These are phyloP conservation scores for Oncorhynchus kisutch DNA, from an alignment of 2,113 vertebrate species.

Conservation along the genomic window DNA sequence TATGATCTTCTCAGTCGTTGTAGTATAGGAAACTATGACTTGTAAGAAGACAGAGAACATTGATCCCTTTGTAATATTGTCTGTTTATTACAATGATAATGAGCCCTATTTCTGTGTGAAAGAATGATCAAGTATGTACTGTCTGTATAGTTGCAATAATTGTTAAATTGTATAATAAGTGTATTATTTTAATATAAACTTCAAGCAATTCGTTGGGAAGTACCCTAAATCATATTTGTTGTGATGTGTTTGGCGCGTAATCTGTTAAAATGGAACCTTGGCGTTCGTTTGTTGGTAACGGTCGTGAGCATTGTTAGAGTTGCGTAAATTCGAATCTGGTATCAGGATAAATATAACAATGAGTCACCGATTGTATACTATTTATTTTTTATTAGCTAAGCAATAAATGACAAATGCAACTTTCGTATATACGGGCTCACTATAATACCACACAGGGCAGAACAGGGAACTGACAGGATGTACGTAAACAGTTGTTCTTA, in stretches of 20 bases:
- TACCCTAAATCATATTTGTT: not conserved
- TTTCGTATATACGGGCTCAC: too few species aligned
- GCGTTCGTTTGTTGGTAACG: too few species aligned
- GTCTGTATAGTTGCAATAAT: slow-evolving; percentile 42
- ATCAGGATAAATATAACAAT: too few species aligned
- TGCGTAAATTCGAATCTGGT: too few species aligned
- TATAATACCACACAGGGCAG: too few species aligned
- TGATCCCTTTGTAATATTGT: slow-evolving; percentile 14
- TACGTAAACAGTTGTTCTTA: too few species aligned
- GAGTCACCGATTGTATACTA: too few species aligned
- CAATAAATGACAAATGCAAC: too few species aligned
- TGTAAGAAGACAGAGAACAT: not conserved
- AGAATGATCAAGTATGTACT: slow-evolving; percentile 1
- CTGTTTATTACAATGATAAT: slow-evolving; percentile 3
- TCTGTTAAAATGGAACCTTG: not conserved
- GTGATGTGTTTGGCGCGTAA: not conserved
- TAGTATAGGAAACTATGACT: not conserved
- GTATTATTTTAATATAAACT: slow-evolving; percentile 13
- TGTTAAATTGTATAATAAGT: slow-evolving; percentile 40
- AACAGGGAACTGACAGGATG: too few species aligned
- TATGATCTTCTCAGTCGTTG: not conserved
- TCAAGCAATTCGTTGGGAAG: slow-evolving; percentile 25
- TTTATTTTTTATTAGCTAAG: too few species aligned
- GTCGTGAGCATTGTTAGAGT: too few species aligned
- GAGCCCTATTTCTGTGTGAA: slow-evolving; percentile 25